These are phyloP conservation scores for Siniperca undulata DNA, from an alignment of 2,797 vertebrate species.

Conservation along the genomic window DNA sequence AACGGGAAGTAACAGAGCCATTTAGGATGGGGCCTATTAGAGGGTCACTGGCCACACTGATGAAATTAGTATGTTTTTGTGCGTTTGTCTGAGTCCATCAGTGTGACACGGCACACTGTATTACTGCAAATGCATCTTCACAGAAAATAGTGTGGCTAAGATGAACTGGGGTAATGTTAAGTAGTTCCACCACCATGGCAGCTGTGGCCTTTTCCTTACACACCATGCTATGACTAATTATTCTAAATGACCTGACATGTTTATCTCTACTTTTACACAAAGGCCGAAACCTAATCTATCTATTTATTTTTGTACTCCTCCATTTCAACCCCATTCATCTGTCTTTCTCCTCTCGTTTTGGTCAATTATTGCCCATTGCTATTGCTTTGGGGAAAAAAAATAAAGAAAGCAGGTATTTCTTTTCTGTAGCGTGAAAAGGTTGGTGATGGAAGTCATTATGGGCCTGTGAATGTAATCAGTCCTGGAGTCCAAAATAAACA, in stretches of 20 bases:
- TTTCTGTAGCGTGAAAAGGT: slow-evolving; percentile 40
- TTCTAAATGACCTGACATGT: slow-evolving; percentile 49
- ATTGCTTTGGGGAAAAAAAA: background rate
- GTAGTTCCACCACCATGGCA: background rate
- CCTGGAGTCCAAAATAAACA: slow-evolving; percentile 69
- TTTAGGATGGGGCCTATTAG: background rate
- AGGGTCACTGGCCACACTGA: slow-evolving; percentile 6
- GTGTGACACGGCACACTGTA: background rate
- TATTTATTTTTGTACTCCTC: slow-evolving; percentile 45
- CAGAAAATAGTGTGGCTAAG: background rate
- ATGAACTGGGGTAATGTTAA: background rate
- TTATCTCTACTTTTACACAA: slow-evolving; percentile 51
- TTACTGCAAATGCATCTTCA: background rate
- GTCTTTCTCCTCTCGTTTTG: slow-evolving; percentile 12
- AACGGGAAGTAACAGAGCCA: background rate
- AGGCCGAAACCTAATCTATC: slow-evolving; percentile 35
- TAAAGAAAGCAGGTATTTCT: slow-evolving; percentile 49
- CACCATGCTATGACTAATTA: slow-evolving; percentile 53
- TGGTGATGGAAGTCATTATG: slow-evolving; percentile 68
- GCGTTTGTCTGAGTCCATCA: slow-evolving; percentile 16
- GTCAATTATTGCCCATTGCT: slow-evolving; percentile 16
- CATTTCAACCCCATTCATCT: slow-evolving; percentile 13
- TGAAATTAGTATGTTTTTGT: background rate
- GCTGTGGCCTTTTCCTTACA: slow-evolving; percentile 47
- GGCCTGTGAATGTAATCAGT: slow-evolving; percentile 64